These are phyloP conservation scores for Latrodectus hesperus DNA, from an alignment of 2,888 invertebrate genomes.

Conservation along the genomic window DNA sequence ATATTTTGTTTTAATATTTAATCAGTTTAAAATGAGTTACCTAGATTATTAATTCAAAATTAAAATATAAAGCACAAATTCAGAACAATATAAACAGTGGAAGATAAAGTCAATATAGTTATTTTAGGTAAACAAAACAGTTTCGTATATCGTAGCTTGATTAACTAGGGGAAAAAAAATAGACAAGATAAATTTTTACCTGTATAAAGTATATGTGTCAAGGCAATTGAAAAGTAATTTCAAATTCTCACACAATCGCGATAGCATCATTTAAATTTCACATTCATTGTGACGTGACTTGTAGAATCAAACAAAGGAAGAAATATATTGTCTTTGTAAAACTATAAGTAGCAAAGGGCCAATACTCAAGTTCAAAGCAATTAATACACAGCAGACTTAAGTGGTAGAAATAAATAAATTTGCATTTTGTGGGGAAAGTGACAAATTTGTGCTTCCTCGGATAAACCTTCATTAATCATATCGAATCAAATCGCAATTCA, in stretches of 20 bases:
- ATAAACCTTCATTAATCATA: slow-evolving; percentile 3
- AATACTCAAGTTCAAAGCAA: too few relatives aligned
- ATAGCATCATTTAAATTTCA: slow-evolving; percentile 56
- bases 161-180: not conserved
- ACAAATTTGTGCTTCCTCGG: not conserved
- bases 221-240: not conserved
- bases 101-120: not conserved
- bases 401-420: not conserved
- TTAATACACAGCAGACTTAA: too few relatives aligned
- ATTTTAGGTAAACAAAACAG: too few relatives aligned
- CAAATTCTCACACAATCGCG: slow-evolving; percentile 29
- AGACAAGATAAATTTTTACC: slow-evolving; percentile 21
- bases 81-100: not conserved
- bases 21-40: too few relatives aligned
- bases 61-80: not conserved
- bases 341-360: too few relatives aligned
- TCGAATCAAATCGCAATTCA: not conserved
- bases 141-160: too few relatives aligned
- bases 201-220: not conserved
- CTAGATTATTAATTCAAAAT: not conserved
- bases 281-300: slow-evolving; percentile 44
- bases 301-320: slow-evolving; percentile 1
- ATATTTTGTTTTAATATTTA: too few relatives aligned
- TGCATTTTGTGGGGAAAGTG: not conserved
- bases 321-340: not conserved